phyloP scores from a whole-genome alignment of 2,113 vertebrate genomes.

The cattle (Bos taurus) region ARS-UCD2.0 NC_037334.1:59478501-59479000 shows the following conservation, averaged over 20 bases:
- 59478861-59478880: neutral
- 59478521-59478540: neutral
- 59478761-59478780: neutral
- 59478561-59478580: neutral
- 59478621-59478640: neutral
- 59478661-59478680: neutral
- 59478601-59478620: neutral
- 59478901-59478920: neutral
- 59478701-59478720: neutral
- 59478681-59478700: neutral
- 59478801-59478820: neutral
- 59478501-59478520: neutral
- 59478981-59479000: neutral
- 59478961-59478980: neutral
- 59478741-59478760: neutral
- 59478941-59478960: neutral
- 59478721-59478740: neutral
- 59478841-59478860: neutral
- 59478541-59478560: neutral
- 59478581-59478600: neutral
- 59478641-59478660: neutral
- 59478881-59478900: neutral
- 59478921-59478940: neutral
- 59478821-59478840: neutral
- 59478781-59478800: neutral